Percentiles rank a stretch among this genome's conserved stretches.
Evolutionary conservation across 2,888 invertebrate species (phyloP).

Genomic region (Limnephilus auricula): DNA sequence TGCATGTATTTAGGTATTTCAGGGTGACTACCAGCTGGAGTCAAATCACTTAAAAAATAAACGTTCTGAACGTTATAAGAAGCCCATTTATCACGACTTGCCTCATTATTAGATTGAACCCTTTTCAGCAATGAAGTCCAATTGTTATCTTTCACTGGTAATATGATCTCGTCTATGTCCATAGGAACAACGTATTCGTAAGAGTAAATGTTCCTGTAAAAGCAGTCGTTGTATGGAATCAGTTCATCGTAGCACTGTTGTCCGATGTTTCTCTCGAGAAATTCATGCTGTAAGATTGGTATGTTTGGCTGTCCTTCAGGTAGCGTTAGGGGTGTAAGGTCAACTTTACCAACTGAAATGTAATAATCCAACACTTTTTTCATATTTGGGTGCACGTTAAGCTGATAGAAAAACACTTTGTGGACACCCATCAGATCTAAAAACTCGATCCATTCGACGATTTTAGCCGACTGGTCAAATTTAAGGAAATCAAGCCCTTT

Average conservation of each 20-base stretch:
- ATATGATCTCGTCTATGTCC: conserved; percentile 96
- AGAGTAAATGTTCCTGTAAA: conserved; percentile 93
- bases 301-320: conserved; percentile 94
- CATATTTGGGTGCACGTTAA: conserved; percentile 94
- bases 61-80: conserved; percentile 94
- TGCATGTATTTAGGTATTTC: conserved; percentile 92
- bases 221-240: conserved; percentile 97
- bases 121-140: conserved; percentile 89
- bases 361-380: conserved; percentile 87
- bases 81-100: background rate
- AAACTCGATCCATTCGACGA: conserved; percentile 97
- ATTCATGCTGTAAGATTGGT: conserved; percentile 92
- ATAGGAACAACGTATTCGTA: conserved; percentile 93
- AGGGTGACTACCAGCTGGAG: conserved; percentile 87
- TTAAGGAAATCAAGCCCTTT: conserved; percentile 95
- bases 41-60: conserved; percentile 93
- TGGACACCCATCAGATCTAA: conserved; percentile 91
- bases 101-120: conserved; percentile 69
- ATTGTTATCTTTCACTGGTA: conserved; percentile 86
- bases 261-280: conserved; percentile 92
- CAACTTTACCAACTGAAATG: conserved; percentile 81
- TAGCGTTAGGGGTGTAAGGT: conserved; percentile 88
- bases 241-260: conserved; percentile 96
- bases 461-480: conserved; percentile 91
- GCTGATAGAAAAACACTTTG: conserved; percentile 93